Conservation (phyloP, 1,140 invertebrate species). For the Cyclina sinensis region DNA sequence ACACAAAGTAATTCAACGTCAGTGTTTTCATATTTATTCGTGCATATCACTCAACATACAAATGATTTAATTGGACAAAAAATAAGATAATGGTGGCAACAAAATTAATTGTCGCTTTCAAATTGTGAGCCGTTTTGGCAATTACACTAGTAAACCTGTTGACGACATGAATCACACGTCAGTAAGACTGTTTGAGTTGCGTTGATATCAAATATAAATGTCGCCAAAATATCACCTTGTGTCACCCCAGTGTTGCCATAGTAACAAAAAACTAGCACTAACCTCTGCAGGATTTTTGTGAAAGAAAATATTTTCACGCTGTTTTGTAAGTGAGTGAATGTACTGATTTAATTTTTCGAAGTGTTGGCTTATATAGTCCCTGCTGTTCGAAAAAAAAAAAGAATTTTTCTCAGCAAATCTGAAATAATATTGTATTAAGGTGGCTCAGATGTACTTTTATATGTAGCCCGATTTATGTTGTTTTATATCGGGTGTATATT, state of each 20-base stretch:
- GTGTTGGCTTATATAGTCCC: too few relatives aligned
- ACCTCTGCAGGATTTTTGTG: background rate
- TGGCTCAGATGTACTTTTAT: too few relatives aligned
- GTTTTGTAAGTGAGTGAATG: background rate
- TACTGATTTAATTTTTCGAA: background rate
- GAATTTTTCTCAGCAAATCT: too few relatives aligned
- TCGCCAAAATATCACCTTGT: conserved; percentile 50
- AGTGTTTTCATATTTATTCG: conserved; percentile 22
- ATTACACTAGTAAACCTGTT: conserved; percentile 20
- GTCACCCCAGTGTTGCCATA: conserved; percentile 37
- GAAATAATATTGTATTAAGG: too few relatives aligned
- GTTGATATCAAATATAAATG: conserved; percentile 50
- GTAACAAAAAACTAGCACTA: conserved; percentile 44
- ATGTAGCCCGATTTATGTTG: too few relatives aligned
- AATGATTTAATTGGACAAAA: conserved; percentile 52
- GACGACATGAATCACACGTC: conserved; percentile 15
- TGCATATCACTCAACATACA: conserved; percentile 33
- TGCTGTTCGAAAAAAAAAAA: too few relatives aligned
- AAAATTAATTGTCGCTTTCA: conserved; percentile 43
- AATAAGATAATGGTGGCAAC: conserved; percentile 32
- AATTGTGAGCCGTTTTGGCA: conserved; percentile 45
- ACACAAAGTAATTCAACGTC: background rate
- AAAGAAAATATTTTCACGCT: background rate
- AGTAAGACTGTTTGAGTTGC: conserved; percentile 24
- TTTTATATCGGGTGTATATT: too few relatives aligned